Conservation (phyloP, 2,888 invertebrate genomes). For the Portevinia maculata region DNA sequence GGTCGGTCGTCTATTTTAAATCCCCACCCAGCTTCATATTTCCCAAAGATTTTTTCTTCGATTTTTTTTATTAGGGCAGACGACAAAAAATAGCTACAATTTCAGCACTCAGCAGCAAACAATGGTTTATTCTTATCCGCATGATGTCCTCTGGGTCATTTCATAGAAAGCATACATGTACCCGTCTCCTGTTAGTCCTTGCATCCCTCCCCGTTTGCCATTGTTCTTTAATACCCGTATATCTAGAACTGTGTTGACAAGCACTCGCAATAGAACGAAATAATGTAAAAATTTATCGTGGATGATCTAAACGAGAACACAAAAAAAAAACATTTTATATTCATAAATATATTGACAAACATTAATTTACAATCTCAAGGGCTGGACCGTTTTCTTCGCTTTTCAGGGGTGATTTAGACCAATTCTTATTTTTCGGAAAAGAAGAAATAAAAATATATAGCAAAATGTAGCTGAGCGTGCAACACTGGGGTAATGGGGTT, state of each 20-base stretch:
- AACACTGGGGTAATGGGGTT: constrained; percentile 66
- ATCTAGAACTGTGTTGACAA: background rate
- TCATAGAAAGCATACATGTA: constrained; percentile 41
- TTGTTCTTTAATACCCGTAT: no score
- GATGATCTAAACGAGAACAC: background rate
- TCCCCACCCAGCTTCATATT: constrained; percentile 37
- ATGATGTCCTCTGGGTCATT: constrained; percentile 59
- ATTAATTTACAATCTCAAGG: constrained; percentile 59
- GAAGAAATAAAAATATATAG: constrained; percentile 55
- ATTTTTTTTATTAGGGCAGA: constrained; percentile 9
- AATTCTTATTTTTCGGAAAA: constrained; percentile 16
- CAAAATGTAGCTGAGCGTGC: constrained; percentile 11
- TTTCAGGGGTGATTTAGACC: background rate
- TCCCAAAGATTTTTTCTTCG: constrained; percentile 1
- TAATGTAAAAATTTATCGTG: constrained; percentile 25
- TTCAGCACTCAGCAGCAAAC: constrained; percentile 39
- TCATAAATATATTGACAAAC: constrained; percentile 40
- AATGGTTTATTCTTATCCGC: constrained; percentile 54
- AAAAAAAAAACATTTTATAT: background rate
- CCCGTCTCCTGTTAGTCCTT: background rate
- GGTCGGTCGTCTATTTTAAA: constrained; percentile 6
- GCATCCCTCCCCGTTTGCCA: background rate
- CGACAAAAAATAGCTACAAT: constrained; percentile 33
- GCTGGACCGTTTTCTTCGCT: background rate
- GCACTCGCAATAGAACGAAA: constrained; percentile 25